These are phyloP conservation scores for Probaryconus sp. DNA, from an alignment of 1,140 invertebrate species.

Conservation along the genomic window DNA sequence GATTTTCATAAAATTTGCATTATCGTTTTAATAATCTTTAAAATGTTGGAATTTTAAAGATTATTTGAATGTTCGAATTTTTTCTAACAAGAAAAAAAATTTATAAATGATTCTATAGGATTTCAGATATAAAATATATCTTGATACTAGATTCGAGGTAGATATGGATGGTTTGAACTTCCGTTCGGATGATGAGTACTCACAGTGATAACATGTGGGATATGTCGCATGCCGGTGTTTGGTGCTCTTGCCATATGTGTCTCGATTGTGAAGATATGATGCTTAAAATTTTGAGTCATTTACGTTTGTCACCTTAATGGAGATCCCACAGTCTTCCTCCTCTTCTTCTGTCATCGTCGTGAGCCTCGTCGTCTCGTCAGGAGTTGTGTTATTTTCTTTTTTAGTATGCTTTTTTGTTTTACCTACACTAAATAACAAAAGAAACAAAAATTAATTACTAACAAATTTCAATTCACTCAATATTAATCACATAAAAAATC, in stretches of 20 bases:
- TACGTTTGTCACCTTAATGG: slow-evolving; percentile 80
- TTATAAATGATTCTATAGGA: too few species aligned
- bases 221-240: slow-evolving; percentile 74
- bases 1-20: too few species aligned
- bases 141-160: too few species aligned
- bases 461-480: slow-evolving; percentile 7
- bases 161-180: slow-evolving; percentile 17
- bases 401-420: slow-evolving; percentile 73
- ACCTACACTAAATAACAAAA: slow-evolving; percentile 61
- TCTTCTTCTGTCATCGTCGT: slow-evolving; percentile 79
- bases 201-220: slow-evolving; percentile 71
- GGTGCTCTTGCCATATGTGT: slow-evolving; percentile 73
- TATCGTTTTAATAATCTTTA: too few species aligned
- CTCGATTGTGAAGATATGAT: slow-evolving; percentile 68
- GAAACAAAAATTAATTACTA: neutral
- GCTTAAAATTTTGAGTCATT: slow-evolving; percentile 76
- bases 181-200: slow-evolving; percentile 65
- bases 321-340: slow-evolving; percentile 80
- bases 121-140: too few species aligned
- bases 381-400: slow-evolving; percentile 66
- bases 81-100: too few species aligned
- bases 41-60: too few species aligned
- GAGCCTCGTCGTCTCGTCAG: slow-evolving; percentile 74
- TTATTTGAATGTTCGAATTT: too few species aligned
- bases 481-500: too few species aligned